Evolutionary conservation across 2,888 invertebrate genomes (phyloP).

Genomic region (Cryptosula pallasiana): DNA sequence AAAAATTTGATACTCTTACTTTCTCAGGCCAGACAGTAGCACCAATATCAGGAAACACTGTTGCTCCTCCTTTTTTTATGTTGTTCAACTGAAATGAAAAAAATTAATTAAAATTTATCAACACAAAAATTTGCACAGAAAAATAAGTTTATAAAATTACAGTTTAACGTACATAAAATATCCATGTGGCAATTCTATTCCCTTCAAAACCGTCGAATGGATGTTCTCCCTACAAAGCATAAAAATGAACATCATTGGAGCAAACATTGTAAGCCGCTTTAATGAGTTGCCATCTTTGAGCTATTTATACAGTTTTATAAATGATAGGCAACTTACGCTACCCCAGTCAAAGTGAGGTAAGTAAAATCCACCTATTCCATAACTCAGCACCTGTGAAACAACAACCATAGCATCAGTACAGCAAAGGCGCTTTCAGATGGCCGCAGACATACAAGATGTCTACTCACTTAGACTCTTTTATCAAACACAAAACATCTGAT

Average conservation of each 20-base stretch:
- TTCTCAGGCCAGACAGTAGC: conserved; percentile 80
- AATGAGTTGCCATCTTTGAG: too few relatives aligned
- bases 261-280: too few relatives aligned
- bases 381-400: conserved; percentile 85
- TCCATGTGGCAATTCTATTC: conserved; percentile 94
- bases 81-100: conserved; percentile 94
- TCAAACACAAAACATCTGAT: background rate
- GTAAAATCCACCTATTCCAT: conserved; percentile 97
- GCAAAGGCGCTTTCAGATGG: too few relatives aligned
- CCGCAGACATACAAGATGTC: background rate
- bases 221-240: background rate
- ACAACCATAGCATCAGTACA: too few relatives aligned
- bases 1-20: too few relatives aligned
- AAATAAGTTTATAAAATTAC: too few relatives aligned
- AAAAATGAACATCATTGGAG: too few relatives aligned
- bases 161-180: conserved; percentile 81
- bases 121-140: too few relatives aligned
- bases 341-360: conserved; percentile 85
- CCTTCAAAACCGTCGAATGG: conserved; percentile 56
- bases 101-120: too few relatives aligned
- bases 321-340: background rate
- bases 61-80: conserved; percentile 93
- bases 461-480: background rate
- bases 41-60: conserved; percentile 88
- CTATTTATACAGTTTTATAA: too few relatives aligned